Conservation (phyloP, 1,140 invertebrate species). For the Copidosoma floridanum region DNA sequence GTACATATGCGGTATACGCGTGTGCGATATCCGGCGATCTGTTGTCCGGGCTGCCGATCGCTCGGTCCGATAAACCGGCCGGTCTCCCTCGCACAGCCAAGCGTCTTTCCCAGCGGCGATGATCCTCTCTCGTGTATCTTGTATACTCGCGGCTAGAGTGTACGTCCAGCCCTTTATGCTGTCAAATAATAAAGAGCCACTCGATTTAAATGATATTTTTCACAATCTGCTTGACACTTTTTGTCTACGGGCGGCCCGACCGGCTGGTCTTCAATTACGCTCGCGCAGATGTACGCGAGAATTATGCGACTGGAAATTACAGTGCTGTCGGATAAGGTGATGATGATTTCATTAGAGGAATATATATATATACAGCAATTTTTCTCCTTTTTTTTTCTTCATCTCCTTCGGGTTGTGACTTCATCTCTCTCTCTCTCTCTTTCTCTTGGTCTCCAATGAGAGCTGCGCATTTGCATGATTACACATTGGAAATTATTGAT, state of each 20-base stretch:
- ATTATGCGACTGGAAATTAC: slow-evolving; percentile 2
- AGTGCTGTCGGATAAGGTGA: background rate
- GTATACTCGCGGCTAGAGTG: too few relatives aligned
- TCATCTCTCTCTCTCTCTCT: too few relatives aligned
- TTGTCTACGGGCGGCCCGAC: background rate
- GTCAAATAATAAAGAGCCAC: slow-evolving; percentile 17
- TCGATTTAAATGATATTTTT: slow-evolving; percentile 25
- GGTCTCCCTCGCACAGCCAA: background rate
- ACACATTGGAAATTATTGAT: too few relatives aligned
- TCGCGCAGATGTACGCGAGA: background rate
- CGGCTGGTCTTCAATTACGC: slow-evolving; percentile 5
- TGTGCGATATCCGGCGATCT: too few relatives aligned
- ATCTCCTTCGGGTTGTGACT: too few relatives aligned
- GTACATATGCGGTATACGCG: too few relatives aligned
- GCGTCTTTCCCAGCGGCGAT: slow-evolving; percentile 4
- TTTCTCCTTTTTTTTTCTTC: too few relatives aligned
- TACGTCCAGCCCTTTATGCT: background rate
- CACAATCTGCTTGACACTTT: slow-evolving; percentile 18
- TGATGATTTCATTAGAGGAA: slow-evolving; percentile 18
- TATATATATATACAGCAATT: too few relatives aligned
- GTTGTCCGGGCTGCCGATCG: background rate
- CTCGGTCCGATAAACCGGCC: background rate
- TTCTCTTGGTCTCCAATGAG: too few relatives aligned
- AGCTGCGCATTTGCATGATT: too few relatives aligned
- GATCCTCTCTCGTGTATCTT: too few relatives aligned